Evolutionary conservation across 1,140 invertebrate genomes (phyloP), one percentile per base, ranked within the genome.

Genomic region (Leguminivora glycinivorella): DNA sequence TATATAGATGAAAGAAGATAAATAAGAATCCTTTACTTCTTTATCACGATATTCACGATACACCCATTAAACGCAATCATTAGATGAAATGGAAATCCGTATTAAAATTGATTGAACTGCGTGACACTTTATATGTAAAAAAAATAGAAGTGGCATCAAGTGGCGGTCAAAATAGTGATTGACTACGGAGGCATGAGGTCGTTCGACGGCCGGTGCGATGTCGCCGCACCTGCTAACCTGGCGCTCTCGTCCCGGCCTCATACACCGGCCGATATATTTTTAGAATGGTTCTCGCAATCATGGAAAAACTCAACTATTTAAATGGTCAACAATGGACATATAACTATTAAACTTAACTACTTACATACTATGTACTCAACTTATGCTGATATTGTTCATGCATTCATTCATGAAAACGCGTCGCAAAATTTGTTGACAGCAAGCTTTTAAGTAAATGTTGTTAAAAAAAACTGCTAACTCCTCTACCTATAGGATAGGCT

Each of bases 221-320:
- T 63, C 58, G 58, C 25, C 29, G 29, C 58, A 63, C 58, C 58
- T 63, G 58, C 58, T 43, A 60, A 60, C 56, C 56, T 60, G 56
- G 12, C 12, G 24, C 12, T 26, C n/a, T 17, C 56, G 12, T 14
- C 2, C 52, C 52, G 24, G 31, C 56, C 56, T 10, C 56, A 58
- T 25, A 25, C 56, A n/a, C 47, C 10, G 7, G 67, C 67, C 67
- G 19, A 17, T 40, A 63, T 63, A 63, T 63, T 63, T 63, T 29
- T 63, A 63, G 58, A 63, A 63, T 29, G 31, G 14, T 63, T 63
- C 25, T 29, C 58, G 6, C 26, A 63, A 25, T 31, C 26, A 17
- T n/a, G 25, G 25, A 58, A 58, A 58, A 63, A 63, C 47, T 9
- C 22, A 52, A 9, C 4, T 5, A 34, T 34, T 29, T 63, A 10